Percentiles rank a stretch among this genome's conserved stretches.
Evolutionary conservation across 1,140 invertebrate species (phyloP).

Genomic region (Penaeus indicus): DNA sequence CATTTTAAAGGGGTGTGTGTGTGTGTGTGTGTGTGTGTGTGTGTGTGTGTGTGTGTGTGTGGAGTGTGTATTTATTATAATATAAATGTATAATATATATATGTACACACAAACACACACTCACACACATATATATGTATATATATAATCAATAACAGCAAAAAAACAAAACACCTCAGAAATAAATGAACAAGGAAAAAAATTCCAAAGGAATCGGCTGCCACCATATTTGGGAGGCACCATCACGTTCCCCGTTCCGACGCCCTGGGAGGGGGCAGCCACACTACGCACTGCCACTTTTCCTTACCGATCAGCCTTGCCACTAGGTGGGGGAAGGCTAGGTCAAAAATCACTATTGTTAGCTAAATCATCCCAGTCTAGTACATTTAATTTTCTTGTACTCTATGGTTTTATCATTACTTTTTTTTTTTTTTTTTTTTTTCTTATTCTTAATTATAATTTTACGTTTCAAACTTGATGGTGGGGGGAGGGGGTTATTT

Average conservation of each 20-base stretch:
- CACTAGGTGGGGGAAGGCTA: conserved; percentile 63
- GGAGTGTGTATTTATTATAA: too few relatives aligned
- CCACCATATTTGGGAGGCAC: conserved; percentile 11
- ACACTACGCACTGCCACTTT: conserved; percentile 19
- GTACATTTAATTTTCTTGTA: neutral
- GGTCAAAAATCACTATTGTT: conserved; percentile 51
- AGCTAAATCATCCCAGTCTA: conserved; percentile 32
- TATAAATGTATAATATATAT: too few relatives aligned
- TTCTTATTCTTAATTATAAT: conserved; percentile 99
- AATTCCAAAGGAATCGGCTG: neutral
- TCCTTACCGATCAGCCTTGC: conserved; percentile 63
- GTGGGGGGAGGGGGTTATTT: conserved; percentile 88
- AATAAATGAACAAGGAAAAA: neutral
- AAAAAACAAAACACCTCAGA: neutral
- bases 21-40: conserved; percentile 26
- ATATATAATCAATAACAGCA: neutral
- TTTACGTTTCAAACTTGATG: conserved; percentile 86
- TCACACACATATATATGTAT: too few relatives aligned
- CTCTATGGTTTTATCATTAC: neutral
- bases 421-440: too few relatives aligned
- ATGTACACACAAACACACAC: too few relatives aligned
- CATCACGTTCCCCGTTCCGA: conserved; percentile 26
- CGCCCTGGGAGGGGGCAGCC: neutral
- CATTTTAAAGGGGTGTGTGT: neutral
- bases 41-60: too few relatives aligned